phyloP scores from a whole-genome alignment of 1,140 invertebrate genomes.

The Tetragnatha versicolor region DNA sequence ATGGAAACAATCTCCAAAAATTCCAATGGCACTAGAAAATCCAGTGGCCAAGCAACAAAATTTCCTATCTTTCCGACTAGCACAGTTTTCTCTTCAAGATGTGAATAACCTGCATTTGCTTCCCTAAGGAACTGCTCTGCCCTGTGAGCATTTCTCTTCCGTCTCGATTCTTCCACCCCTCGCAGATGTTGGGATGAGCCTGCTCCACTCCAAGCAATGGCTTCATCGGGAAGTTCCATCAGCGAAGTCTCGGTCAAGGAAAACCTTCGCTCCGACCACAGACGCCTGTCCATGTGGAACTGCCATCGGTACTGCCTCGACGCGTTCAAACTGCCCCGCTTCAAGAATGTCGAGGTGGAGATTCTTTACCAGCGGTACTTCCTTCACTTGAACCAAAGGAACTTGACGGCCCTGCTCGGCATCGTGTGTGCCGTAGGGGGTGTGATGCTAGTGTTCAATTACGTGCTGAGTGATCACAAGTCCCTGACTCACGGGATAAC shows the following conservation, averaged over 20 bases:
- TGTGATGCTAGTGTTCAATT: constrained; percentile 68
- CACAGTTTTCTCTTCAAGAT: neutral
- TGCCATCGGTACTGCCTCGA: constrained; percentile 44
- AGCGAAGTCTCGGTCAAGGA: constrained; percentile 51
- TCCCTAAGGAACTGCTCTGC: no score
- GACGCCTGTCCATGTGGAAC: constrained; percentile 37
- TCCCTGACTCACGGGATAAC: constrained; percentile 60
- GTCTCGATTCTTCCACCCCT: no score
- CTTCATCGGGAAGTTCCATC: constrained; percentile 40
- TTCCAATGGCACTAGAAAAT: no score
- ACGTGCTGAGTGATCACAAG: constrained; percentile 60
- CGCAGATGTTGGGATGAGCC: neutral
- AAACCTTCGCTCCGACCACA: constrained; percentile 32
- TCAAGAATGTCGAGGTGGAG: constrained; percentile 73
- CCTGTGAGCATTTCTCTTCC: no score
- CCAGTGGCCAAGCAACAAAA: neutral
- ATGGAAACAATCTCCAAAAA: no score
- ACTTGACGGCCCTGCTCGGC: constrained; percentile 82
- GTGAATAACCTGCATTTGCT: constrained; percentile 6
- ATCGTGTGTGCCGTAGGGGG: constrained; percentile 76
- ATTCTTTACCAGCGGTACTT: constrained; percentile 91
- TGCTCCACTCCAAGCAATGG: constrained; percentile 28
- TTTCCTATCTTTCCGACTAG: neutral
- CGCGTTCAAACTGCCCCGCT: constrained; percentile 55
- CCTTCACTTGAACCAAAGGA: constrained; percentile 89